These are phyloP conservation scores for Melanerpes formicivorus DNA, from an alignment of 2,113 vertebrate species.

Conservation along the genomic window DNA sequence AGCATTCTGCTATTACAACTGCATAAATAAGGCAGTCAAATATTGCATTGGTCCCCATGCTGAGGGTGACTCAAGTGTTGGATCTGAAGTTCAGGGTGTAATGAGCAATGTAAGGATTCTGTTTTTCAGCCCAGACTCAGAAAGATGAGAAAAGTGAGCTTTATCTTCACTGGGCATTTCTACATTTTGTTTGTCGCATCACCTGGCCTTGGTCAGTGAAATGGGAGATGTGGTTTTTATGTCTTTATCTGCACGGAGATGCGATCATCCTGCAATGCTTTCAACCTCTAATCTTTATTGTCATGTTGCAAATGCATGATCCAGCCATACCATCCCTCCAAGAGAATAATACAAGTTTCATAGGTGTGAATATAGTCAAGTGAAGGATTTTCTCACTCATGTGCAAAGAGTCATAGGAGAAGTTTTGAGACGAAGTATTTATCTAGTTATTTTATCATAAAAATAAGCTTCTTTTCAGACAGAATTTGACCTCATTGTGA, in stretches of 20 bases:
- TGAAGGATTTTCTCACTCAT: neutral
- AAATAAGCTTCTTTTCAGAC: neutral
- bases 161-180: neutral
- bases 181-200: neutral
- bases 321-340: neutral
- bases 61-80: neutral
- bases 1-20: neutral
- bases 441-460: neutral
- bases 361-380: neutral
- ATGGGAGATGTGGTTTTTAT: neutral
- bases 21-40: neutral
- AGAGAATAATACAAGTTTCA: neutral
- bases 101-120: neutral
- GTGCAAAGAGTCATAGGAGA: neutral
- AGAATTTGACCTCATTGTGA: neutral
- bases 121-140: neutral
- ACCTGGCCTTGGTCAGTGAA: neutral
- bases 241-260: neutral
- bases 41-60: fast-evolving
- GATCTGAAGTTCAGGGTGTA: neutral
- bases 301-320: neutral
- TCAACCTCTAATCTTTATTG: neutral
- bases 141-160: neutral
- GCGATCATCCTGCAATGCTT: neutral
- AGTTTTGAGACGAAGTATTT: neutral